Evolutionary conservation across 2,888 invertebrate species (phyloP), one percentile per base, ranked within the genome.

Genomic region (Eremobia ochroleuca): DNA sequence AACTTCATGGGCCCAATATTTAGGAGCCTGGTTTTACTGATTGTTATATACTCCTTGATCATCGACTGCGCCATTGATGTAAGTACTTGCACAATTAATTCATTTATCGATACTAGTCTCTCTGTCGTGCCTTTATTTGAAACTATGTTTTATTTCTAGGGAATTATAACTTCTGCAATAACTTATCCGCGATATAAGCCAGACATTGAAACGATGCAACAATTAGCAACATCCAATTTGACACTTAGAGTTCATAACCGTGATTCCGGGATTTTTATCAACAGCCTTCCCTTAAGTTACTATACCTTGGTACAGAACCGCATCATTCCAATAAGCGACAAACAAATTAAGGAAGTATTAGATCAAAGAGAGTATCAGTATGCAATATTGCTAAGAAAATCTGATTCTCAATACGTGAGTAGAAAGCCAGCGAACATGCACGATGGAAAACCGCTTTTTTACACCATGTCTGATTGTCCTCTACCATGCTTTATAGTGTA

Each of bases 401-500:
- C 97, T 72, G 94, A 97, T 28, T 93, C 95, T 0, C 85, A 87
- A n/a, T 92, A 90, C 52, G 92, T 96, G 2, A 91, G 91, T 25
- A 91, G 92, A 34, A 94, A 93, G 79, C 89, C 91, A 59, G 78
- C 88, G 0, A 95, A 96, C 82, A 93, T 94, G 88, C 71, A 87
- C 25, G 87, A 94, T 49, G 97, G 97, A 0, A 94, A 95, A 59
- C 96, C 97, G 0, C 59, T 97, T 0, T 97, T 94, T 81, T 97
- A 97, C 85, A 92, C 95, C 0, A 95, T 97, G 89, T 84, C 88
- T 15, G 95, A 97, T 46, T 97, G 97, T 85, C 97, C 97, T 25
- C 94, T 97, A 0, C 97, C 97, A 0, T 97, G 97, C 88, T 95
- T 95, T 31, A 95, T 97, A 0, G 97, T 97, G 0, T 97, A 97